Base-by-base conservation (phyloP, 2,888 invertebrate species). In the Caenorhabditis imperialis region DNA sequence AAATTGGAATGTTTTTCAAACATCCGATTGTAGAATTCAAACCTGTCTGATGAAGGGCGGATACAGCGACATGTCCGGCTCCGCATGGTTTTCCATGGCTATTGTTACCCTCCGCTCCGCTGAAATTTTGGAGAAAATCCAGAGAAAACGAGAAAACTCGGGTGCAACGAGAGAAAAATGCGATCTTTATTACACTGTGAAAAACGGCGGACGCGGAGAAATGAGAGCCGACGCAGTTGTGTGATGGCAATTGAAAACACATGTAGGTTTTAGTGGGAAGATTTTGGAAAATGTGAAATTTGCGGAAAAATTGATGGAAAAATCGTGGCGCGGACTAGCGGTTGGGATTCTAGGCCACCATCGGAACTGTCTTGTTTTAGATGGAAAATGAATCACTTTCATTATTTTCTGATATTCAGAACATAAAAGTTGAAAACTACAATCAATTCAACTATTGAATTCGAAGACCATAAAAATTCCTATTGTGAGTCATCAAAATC, bases 1-100 rank as follows among this genome's bases (percentile, higher is more conserved):
- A 54, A 65, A 33, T 58, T 50, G 10, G 22, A 40, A 23, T 12
- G 10, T 10, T 30, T 30, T 30, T 6, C 30, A 30, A 44, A 14
- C n/a, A 20, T n/a, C n/a, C n/a, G n/a, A n/a, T n/a, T n/a, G n/a
- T n/a, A 23, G 27, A 45, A 47, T 35, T 25, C 35, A 8, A 25
- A 81, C 81, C 70, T 81, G 77, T 58, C 67, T 73, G 10, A 79
- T 67, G 51, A 81, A 81, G 1, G 81, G 81, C 16, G 81, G 81
- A 61, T 79, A 81, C 0, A 81, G 23, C 4, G 74, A 60, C 61
- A 73, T 44, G 42, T 81, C 81, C 30, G 45, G 37, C n/a, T 63
- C 55, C 18, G 33, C 30, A 27, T 47, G 53, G 20, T 65, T 55
- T 27, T 40, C 74, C 30, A 74, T 79, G 10, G 67, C 48, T 22